Conservation (phyloP, 2,888 invertebrate species). For the Tortrix viridana region DNA sequence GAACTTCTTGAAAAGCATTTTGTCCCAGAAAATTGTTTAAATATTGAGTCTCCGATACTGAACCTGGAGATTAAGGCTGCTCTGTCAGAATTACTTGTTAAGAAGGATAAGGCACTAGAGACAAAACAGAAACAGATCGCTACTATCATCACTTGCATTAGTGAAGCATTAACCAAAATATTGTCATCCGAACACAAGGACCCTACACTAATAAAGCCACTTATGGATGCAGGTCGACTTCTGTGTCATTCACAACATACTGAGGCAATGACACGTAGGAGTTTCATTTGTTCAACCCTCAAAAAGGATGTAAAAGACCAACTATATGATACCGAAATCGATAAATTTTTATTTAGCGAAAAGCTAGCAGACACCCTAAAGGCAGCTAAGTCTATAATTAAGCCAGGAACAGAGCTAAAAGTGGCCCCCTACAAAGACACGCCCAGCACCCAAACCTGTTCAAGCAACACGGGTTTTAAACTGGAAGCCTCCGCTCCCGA, state of each 20-base stretch:
- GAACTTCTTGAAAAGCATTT: neutral
- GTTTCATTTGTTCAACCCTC: neutral
- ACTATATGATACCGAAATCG: neutral
- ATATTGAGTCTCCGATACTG: neutral
- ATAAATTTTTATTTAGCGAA: neutral
- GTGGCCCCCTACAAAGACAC: no score
- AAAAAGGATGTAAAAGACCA: slow-evolving; percentile 3
- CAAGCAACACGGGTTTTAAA: neutral
- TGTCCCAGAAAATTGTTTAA: neutral
- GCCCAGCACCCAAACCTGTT: no score
- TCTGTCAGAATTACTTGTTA: neutral
- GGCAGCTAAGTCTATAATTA: no score
- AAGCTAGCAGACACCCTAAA: no score
- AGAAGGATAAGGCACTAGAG: neutral
- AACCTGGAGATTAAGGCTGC: neutral
- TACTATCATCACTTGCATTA: neutral
- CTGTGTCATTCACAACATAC: neutral
- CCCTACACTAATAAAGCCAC: neutral
- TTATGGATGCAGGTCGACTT: neutral
- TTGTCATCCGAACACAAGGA: neutral
- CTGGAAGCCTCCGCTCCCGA: neutral
- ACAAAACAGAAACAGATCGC: no score
- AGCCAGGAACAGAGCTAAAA: no score
- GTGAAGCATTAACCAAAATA: neutral
- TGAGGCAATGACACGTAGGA: neutral